Conservation (phyloP, 2,888 invertebrate species). For the Drosophila longiperda region DNA sequence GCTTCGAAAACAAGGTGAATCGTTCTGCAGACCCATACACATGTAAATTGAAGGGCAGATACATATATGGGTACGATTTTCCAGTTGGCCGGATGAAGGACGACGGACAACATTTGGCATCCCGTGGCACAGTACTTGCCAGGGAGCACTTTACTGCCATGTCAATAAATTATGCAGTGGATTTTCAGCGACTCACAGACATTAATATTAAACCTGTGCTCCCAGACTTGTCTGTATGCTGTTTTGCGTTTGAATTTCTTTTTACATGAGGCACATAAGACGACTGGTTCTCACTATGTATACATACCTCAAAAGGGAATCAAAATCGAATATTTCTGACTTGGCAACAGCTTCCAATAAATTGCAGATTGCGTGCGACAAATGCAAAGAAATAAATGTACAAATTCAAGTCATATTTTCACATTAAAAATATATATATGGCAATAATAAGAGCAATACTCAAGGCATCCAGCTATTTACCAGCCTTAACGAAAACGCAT, state of each 20-base stretch:
- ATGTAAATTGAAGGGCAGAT: conserved; percentile 12
- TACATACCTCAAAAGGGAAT: conserved; percentile 54
- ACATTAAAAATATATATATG: conserved; percentile 73
- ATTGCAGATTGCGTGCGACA: conserved; percentile 65
- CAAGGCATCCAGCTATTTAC: conserved; percentile 41
- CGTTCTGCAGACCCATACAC: conserved; percentile 14
- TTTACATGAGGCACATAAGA: conserved; percentile 66
- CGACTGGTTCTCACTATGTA: conserved; percentile 75
- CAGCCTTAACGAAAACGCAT: conserved; percentile 47
- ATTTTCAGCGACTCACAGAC: conserved; percentile 55
- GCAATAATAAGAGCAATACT: conserved; percentile 63
- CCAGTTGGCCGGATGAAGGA: conserved; percentile 56
- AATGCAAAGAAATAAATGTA: conserved; percentile 68
- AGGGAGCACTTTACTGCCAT: conserved; percentile 59
- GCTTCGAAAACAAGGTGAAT: conserved; percentile 60
- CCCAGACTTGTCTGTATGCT: conserved; percentile 7
- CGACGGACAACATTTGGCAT: conserved; percentile 57
- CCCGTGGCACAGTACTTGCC: conserved; percentile 43
- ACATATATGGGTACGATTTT: conserved; percentile 53
- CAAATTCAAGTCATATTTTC: conserved; percentile 77
- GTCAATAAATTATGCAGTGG: conserved; percentile 79
- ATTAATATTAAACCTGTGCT: conserved; percentile 47
- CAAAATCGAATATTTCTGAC: conserved; percentile 40
- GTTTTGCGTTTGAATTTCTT: conserved; percentile 18
- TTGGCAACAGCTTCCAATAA: conserved; percentile 55